phyloP scores from a whole-genome alignment of 2,888 invertebrate species.

The Temnothorax unifasciatus region DNA sequence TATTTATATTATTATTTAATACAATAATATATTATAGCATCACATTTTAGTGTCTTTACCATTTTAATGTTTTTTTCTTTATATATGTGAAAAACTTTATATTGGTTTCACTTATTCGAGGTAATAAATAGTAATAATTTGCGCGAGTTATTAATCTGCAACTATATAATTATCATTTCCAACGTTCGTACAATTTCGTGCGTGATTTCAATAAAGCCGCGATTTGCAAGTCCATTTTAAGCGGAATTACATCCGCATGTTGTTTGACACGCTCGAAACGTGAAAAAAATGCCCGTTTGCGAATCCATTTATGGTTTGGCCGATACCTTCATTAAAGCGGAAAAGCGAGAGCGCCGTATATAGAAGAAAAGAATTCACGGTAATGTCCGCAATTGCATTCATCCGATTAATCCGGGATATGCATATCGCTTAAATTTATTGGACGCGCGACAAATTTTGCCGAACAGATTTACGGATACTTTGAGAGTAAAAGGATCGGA shows the following conservation, averaged over 20 bases:
- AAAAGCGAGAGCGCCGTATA: conserved; percentile 23
- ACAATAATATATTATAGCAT: background rate
- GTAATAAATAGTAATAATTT: background rate
- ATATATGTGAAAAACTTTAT: background rate
- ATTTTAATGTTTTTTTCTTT: background rate
- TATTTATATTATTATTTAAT: no score
- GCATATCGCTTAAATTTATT: conserved; percentile 69
- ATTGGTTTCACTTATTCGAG: background rate
- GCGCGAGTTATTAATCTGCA: background rate
- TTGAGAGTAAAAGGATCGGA: conserved; percentile 22
- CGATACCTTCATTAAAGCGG: conserved; percentile 45
- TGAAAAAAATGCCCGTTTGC: conserved; percentile 22
- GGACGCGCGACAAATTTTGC: conserved; percentile 71
- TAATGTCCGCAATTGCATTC: conserved; percentile 60
- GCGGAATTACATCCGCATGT: background rate
- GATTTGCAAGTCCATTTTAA: conserved; percentile 22
- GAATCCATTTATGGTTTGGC: conserved; percentile 16
- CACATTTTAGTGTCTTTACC: background rate
- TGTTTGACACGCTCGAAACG: background rate
- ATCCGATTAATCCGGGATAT: conserved; percentile 61
- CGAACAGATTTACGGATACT: conserved; percentile 6
- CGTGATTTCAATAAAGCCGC: conserved; percentile 24
- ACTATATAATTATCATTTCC: background rate
- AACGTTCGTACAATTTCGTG: background rate
- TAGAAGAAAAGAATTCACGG: conserved; percentile 38